A percentile compares a stretch with the other conserved stretches of the same genome.
Conservation (phyloP, 2,797 vertebrate species). For the Otus scops region DNA sequence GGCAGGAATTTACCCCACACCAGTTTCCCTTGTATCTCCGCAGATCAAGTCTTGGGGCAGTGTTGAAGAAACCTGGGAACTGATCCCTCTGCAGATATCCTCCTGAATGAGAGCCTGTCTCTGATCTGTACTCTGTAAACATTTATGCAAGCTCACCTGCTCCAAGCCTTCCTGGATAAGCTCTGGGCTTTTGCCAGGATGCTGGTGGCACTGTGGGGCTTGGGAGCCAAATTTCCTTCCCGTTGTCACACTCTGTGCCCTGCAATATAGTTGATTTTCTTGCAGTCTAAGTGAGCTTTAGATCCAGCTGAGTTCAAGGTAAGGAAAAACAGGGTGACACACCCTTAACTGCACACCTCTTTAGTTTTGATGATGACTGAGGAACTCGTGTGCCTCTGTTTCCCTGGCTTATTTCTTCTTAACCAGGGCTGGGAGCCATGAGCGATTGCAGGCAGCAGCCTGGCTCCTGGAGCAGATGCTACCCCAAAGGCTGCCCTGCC, state of each 20-base stretch:
- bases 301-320: neutral
- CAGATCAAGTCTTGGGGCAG: neutral
- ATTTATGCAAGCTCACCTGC: neutral
- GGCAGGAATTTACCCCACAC: neutral
- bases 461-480: neutral
- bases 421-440: neutral
- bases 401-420: neutral
- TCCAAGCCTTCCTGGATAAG: neutral
- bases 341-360: neutral
- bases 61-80: neutral
- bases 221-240: neutral
- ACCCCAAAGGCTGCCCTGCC: neutral
- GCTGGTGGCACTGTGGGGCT: neutral
- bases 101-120: neutral
- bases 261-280: neutral
- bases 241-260: neutral
- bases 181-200: neutral
- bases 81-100: neutral
- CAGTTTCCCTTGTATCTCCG: neutral
- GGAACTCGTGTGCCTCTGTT: neutral
- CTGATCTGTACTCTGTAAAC: neutral
- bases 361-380: neutral
- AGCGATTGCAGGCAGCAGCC: neutral
- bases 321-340: neutral
- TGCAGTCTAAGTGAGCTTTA: neutral